Evolutionary conservation across 2,888 invertebrate species (phyloP).

Genomic region (Caenorhabditis sp.): DNA sequence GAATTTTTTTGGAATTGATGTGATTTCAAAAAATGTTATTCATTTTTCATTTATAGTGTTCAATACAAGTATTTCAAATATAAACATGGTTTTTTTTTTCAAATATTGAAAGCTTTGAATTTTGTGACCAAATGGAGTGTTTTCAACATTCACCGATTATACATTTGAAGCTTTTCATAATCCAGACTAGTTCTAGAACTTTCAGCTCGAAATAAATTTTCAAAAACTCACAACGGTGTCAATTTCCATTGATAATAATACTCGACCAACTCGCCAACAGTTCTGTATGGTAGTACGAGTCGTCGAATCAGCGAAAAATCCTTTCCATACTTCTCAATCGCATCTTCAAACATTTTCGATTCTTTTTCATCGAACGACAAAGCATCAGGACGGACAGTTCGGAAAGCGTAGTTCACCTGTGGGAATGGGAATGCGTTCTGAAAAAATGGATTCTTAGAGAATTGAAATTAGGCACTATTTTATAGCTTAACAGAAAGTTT

Average conservation of each 20-base stretch:
- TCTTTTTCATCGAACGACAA: conserved; percentile 90
- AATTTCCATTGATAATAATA: conserved; percentile 94
- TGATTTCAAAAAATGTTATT: no score
- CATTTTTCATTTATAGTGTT: no score
- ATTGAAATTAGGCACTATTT: no score
- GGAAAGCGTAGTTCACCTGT: conserved; percentile 34
- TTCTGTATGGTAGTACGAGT: conserved; percentile 84
- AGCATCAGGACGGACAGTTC: conserved; percentile 39
- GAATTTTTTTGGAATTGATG: no score
- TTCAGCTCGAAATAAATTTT: not conserved
- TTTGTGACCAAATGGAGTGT: no score
- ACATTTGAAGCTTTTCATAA: no score
- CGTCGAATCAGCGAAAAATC: conserved; percentile 93
- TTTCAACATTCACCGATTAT: no score
- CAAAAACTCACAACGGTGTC: conserved; percentile 76
- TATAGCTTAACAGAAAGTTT: no score
- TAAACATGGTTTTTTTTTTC: no score
- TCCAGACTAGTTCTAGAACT: not conserved
- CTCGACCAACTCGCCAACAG: conserved; percentile 94
- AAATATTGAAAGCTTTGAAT: no score
- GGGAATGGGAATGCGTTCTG: conserved; percentile 41
- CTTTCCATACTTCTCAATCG: conserved; percentile 90
- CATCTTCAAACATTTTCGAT: conserved; percentile 93
- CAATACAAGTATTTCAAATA: no score
- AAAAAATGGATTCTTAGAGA: conserved; percentile 4